Base-by-base conservation (phyloP, 2,113 vertebrate species). In the Chitala chitala region DNA sequence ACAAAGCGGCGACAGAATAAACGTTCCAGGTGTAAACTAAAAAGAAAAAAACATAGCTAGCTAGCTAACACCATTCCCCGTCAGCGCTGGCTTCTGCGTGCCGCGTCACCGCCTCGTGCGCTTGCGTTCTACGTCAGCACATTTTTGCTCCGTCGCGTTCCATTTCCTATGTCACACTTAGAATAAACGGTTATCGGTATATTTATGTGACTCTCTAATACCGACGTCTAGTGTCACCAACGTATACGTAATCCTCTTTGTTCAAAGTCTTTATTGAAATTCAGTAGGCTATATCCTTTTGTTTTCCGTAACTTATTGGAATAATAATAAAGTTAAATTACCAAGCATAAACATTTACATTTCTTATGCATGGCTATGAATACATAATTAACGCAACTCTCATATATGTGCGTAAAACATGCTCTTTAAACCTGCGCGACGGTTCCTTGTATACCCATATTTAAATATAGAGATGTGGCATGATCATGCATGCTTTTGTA, bases 81-180 rank as follows among this genome's bases (percentile, higher is more conserved):
- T 55, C 59, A 22, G 13, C 46, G 54, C 58, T 26, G 58, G 75
- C 75, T 64, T 53, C 69, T 72, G 69, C 48, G 66, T 71, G 12
- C 29, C 54, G 66, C 75, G 75, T 76, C 75, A 76, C 58, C 46
- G 48, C 69, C 31, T 65, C 48, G 46, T 44, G 75, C 50, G 69
- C 69, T n/a, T 20, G 51, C 22, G 74, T 44, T 24, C 74, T 59
- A 75, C 74, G 74, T 75, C 74, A 75, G 36, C 65, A 51, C 17
- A 36, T 70, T 54, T n/a, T 29, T 59, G 66, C 55, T n/a, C 38
- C 9, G 65, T 75, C 66, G 66, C 51, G 26, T 48, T 22, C 29
- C 5, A 26, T 5, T 46, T 20, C 9, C 58, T 51, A 64, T n/a
- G 72, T 73, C 58, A 64, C 22, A 51, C 24, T 36, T 51, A 24